A percentile compares a stretch with the other conserved stretches of the same genome.
Conservation (phyloP, 2,113 vertebrate species). For the Nanorana parkeri region DNA sequence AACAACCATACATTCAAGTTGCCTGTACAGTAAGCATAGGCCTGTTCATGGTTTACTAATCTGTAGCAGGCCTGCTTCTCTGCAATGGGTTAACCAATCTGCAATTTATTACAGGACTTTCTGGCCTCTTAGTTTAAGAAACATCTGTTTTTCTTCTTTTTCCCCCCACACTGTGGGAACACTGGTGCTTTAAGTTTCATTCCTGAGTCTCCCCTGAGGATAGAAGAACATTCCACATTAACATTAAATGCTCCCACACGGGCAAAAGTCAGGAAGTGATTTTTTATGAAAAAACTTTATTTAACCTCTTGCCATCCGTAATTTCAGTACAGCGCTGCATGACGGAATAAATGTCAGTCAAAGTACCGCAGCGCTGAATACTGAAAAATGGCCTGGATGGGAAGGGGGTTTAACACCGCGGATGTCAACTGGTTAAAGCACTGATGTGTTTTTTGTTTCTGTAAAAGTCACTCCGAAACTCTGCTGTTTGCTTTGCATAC, state of each 20-base stretch:
- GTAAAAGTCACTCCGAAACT: conserved; percentile 8
- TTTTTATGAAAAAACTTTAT: conserved; percentile 16
- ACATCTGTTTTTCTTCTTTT: conserved; percentile 57
- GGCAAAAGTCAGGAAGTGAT: conserved; percentile 47
- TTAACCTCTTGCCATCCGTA: too few relatives aligned
- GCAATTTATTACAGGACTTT: conserved; percentile 39
- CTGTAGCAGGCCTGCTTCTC: neutral
- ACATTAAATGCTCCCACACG: conserved; percentile 51
- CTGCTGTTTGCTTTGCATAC: conserved; percentile 10
- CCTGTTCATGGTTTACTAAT: neutral
- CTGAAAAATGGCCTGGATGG: too few relatives aligned
- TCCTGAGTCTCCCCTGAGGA: conserved; percentile 52
- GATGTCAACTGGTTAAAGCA: too few relatives aligned
- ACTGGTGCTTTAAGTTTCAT: conserved; percentile 57
- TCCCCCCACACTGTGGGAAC: conserved; percentile 56
- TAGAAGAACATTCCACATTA: conserved; percentile 56
- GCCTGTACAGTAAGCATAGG: neutral
- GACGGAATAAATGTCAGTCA: too few relatives aligned
- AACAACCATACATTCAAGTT: neutral
- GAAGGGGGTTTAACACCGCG: too few relatives aligned
- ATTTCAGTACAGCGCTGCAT: too few relatives aligned
- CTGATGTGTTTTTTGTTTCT: conserved; percentile 11
- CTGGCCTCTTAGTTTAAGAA: conserved; percentile 45
- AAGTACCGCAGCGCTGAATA: too few relatives aligned
- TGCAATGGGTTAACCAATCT: conserved; percentile 44